Percentiles rank a stretch among this genome's conserved stretches.
These are phyloP conservation scores for Malthinus seriepunctatus DNA, from an alignment of 2,888 invertebrate genomes.

Conservation along the genomic window DNA sequence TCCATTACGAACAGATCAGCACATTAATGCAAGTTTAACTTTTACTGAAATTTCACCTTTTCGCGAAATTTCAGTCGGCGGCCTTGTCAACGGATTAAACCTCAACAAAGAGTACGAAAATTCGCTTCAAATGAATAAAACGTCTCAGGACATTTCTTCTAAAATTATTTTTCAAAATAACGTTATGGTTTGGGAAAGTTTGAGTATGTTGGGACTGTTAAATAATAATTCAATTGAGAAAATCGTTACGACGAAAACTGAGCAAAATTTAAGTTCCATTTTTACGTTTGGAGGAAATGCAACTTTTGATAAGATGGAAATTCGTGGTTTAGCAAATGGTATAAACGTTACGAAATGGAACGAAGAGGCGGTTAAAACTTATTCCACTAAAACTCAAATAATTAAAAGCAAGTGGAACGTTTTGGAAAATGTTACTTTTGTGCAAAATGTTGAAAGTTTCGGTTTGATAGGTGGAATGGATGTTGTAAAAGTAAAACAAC, in stretches of 20 bases:
- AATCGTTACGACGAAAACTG: constrained; percentile 51
- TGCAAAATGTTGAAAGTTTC: constrained; percentile 45
- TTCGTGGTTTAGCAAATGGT: constrained; percentile 44
- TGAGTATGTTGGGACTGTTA: constrained; percentile 45
- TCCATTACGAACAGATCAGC: constrained; percentile 55
- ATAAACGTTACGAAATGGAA: constrained; percentile 56
- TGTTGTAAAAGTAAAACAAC: constrained; percentile 41
- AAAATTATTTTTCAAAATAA: constrained; percentile 52
- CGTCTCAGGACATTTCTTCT: constrained; percentile 30
- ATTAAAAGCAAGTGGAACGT: constrained; percentile 58
- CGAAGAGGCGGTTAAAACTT: constrained; percentile 47
- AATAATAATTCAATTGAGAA: constrained; percentile 50
- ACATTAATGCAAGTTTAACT: constrained; percentile 48
- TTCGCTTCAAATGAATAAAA: constrained; percentile 57
- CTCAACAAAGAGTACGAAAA: constrained; percentile 55
- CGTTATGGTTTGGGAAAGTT: constrained; percentile 44
- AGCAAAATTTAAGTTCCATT: constrained; percentile 45
- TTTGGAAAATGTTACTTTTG: constrained; percentile 49
- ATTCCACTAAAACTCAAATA: constrained; percentile 47
- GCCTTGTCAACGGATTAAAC: constrained; percentile 53
- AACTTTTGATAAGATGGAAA: constrained; percentile 38
- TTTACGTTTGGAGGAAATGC: constrained; percentile 46
- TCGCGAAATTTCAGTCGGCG: constrained; percentile 42
- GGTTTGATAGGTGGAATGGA: constrained; percentile 48
- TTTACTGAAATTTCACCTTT: constrained; percentile 48